A percentile compares a stretch with the other conserved stretches of the same genome.
Evolutionary conservation across 2,888 invertebrate genomes (phyloP).

Genomic region (Choreutis nemorana): DNA sequence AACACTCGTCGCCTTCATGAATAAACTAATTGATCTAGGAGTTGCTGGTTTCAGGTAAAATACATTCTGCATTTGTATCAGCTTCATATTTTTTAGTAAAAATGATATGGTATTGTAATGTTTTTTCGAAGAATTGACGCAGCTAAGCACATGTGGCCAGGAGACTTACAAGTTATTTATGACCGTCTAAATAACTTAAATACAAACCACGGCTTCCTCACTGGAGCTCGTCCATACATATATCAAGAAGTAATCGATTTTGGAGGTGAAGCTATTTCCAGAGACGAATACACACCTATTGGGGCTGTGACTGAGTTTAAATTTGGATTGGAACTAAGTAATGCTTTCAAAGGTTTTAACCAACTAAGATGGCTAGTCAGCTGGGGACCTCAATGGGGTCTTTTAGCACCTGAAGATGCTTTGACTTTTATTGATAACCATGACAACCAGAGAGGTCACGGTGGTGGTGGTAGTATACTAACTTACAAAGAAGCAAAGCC

Average conservation of each 20-base stretch:
- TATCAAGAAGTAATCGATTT: slow-evolving; percentile 81
- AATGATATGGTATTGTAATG: slow-evolving; percentile 3
- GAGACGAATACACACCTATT: slow-evolving; percentile 61
- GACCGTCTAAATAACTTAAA: slow-evolving; percentile 68
- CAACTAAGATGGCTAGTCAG: slow-evolving; percentile 66
- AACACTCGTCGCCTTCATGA: slow-evolving; percentile 73
- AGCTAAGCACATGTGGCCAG: slow-evolving; percentile 82
- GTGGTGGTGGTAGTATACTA: slow-evolving; percentile 61
- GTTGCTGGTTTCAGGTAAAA: slow-evolving; percentile 77
- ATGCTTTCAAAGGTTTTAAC: slow-evolving; percentile 50
- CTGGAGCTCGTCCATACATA: slow-evolving; percentile 71
- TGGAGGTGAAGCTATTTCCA: slow-evolving; percentile 55
- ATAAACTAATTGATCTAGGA: slow-evolving; percentile 71
- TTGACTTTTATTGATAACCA: slow-evolving; percentile 84
- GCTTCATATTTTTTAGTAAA: too few relatives aligned
- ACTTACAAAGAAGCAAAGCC: slow-evolving; percentile 70
- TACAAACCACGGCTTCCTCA: slow-evolving; percentile 68
- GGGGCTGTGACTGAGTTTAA: slow-evolving; percentile 74
- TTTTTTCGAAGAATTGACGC: slow-evolving; percentile 70
- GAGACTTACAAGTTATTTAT: slow-evolving; percentile 73
- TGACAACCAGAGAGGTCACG: slow-evolving; percentile 78
- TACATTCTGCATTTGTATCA: too few relatives aligned
- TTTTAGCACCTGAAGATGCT: slow-evolving; percentile 60
- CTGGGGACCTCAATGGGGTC: slow-evolving; percentile 73
- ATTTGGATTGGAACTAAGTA: slow-evolving; percentile 53